Conservation (phyloP, 1,140 invertebrate genomes). For the Apis florea region DNA sequence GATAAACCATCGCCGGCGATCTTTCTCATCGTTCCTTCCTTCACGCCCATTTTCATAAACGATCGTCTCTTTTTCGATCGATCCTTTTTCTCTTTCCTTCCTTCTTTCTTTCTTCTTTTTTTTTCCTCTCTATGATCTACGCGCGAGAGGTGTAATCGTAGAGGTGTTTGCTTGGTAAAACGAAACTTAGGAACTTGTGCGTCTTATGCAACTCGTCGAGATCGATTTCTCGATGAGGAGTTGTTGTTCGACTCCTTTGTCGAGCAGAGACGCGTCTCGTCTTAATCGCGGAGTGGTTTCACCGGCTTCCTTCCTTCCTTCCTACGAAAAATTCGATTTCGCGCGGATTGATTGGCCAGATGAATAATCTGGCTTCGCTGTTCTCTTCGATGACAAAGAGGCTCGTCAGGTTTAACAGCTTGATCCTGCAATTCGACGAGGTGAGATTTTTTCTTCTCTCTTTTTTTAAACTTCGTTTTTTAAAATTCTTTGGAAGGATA, state of each 20-base stretch:
- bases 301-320: background rate
- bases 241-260: background rate
- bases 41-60: background rate
- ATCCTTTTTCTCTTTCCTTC: background rate
- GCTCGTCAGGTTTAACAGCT: background rate
- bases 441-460: background rate
- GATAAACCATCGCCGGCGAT: constrained; percentile 68
- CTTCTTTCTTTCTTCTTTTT: too few species aligned
- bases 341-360: background rate
- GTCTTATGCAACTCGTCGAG: background rate
- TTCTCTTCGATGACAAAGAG: background rate
- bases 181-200: constrained; percentile 7
- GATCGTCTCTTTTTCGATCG: background rate
- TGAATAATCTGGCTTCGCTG: background rate
- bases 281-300: constrained; percentile 7
- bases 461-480: background rate
- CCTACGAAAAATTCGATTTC: background rate
- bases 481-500: background rate
- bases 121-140: too few species aligned
- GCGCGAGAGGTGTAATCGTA: background rate
- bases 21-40: background rate
- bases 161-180: constrained; percentile 22
- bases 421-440: constrained; percentile 5
- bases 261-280: background rate
- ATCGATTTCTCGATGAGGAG: background rate